Base-by-base conservation (phyloP, 2,113 vertebrate species). In the Tinamus guttatus region DNA sequence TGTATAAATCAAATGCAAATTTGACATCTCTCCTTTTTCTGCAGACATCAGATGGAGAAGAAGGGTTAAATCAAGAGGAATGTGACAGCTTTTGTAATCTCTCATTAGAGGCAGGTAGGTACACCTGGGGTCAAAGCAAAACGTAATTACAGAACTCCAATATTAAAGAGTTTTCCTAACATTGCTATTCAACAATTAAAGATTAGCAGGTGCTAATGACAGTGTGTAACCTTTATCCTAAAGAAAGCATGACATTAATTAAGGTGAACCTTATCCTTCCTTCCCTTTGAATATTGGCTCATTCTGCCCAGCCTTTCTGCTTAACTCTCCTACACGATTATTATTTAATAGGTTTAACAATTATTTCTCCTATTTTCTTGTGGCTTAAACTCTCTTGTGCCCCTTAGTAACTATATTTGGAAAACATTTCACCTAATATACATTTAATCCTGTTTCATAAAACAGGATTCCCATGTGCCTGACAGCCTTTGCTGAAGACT, bases 181-280 rank as follows among this genome's bases (percentile, higher is more conserved):
- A 69, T 43, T 94, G 85, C 34, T 87, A 36, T 81, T 64, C 51
- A 90, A 30, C 47, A 78, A 11, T 86, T 91, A 91, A n/a, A 62
- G 65, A 70, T 93, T 77, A 91, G 56, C 38, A 82, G 54, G 68
- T 89, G 68, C 59, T 91, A 95, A 76, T 77, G 79, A 32, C 18
- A 67, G 40, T 73, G 41, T 10, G 51, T 68, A 94, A 96, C 84
- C 64, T 96, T 93, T 67, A 49, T 58, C 40, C 89, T 92, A 74
- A 93, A 89, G 76, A 77, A 93, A 93, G 75, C 45, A 70, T 79
- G 89, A 65, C 84, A 76, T 93, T 92, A 86, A 92, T 94, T 88
- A 92, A 96, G 79, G 45, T 34, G 85, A 95, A 79, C 11, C 43
- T 91, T 96, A 76, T 59, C 30, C 71, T 87, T 85, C 21, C 54